Base-by-base conservation (phyloP, 2,113 vertebrate genomes). In the Fregetta grallaria region DNA sequence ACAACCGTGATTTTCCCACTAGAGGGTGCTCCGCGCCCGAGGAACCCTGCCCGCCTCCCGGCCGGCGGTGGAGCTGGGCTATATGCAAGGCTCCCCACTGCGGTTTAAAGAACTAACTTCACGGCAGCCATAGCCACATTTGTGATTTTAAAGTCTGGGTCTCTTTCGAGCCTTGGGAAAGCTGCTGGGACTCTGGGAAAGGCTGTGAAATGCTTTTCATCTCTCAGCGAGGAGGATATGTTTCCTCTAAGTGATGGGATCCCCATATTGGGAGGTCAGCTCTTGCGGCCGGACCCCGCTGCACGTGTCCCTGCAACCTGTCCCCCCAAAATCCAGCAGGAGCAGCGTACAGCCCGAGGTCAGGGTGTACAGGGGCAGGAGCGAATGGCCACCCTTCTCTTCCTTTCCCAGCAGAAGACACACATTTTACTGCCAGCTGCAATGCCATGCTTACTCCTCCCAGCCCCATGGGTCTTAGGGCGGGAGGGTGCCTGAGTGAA, bases 81-180 rank as follows among this genome's bases (percentile, higher is more conserved):
- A 3, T 0, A 2, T 0, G 2, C 26, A 4, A 2, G 1, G 3
- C 34, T 13, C 12, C 53, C 18, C 2, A 0, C 32, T 4, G 45
- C 2, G 0, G 7, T 10, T 17, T 2, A 1, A 21, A 40, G 15
- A 36, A 1, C 29, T 19, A 0, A 3, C 32, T 29, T 59, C 45
- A 0, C 4, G 2, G 76, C 42, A 6, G 2, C 19, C 3, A 1
- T 4, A 50, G 19, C 18, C 58, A 0, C 19, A 0, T 5, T 2
- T n/a, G 40, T 11, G 18, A 9, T 77, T 72, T 25, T 12, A 4
- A 26, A 55, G 21, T 8, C 66, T 44, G 32, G 2, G 13, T 65
- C 30, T 73, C n/a, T 23, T 27, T 7, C 2, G 6, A 53, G 55
- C 53, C 65, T 20, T 42, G 20, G 59, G 27, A 53, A 61, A 71